Evolutionary conservation across 2,113 vertebrate species (phyloP).

Genomic region (Hippocampus comes): DNA sequence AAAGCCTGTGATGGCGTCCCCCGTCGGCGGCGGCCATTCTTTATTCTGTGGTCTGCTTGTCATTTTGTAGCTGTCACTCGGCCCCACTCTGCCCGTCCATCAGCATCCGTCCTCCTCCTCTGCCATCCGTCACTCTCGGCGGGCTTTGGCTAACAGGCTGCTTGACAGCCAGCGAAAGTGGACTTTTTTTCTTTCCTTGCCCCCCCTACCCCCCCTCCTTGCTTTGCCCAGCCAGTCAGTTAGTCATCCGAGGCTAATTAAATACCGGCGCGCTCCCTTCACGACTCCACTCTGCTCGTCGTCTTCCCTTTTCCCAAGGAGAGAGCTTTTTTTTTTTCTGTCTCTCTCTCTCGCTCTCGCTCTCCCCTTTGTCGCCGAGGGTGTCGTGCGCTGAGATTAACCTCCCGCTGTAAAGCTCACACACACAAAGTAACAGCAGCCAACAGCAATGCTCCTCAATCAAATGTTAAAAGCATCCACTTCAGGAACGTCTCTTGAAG

Average conservation of each 20-base stretch:
- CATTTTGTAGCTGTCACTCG: constrained; percentile 21
- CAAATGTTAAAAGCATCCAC: neutral
- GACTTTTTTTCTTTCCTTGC: neutral
- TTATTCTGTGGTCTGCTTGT: constrained; percentile 10
- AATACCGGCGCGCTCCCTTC: constrained; percentile 51
- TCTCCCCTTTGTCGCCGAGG: constrained; percentile 41
- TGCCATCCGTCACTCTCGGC: constrained; percentile 47
- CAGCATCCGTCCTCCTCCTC: neutral
- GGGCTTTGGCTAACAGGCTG: constrained; percentile 60
- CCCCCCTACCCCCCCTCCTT: constrained; percentile 26
- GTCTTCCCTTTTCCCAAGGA: constrained; percentile 16
- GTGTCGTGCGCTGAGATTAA: constrained; percentile 68
- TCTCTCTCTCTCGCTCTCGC: constrained; percentile 24
- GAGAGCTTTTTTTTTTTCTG: neutral
- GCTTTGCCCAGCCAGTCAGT: constrained; percentile 43
- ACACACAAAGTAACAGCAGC: constrained; percentile 16
- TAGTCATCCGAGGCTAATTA: constrained; percentile 69
- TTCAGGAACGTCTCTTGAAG: neutral
- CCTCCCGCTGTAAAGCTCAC: constrained; percentile 67
- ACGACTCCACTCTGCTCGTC: constrained; percentile 22
- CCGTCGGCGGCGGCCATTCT: neutral
- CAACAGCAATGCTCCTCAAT: neutral
- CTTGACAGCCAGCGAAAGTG: constrained; percentile 61
- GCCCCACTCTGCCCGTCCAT: constrained; percentile 9
- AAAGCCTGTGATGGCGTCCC: neutral